phyloP scores from a whole-genome alignment of 2,113 vertebrate genomes.

The Piprites chloris region DNA sequence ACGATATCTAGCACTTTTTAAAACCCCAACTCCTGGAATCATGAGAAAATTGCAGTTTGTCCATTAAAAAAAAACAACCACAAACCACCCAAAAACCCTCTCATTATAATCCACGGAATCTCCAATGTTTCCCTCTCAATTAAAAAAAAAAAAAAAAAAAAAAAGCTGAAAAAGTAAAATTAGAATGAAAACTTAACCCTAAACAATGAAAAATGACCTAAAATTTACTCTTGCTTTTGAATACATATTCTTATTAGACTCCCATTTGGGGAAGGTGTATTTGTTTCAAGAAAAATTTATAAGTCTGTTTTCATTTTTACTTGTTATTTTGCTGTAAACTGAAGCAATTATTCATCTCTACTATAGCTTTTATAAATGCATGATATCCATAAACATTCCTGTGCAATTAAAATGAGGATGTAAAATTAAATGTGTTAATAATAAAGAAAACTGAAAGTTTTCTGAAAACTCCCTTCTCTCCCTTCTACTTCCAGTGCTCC shows the following conservation, averaged over 20 bases:
- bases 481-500: neutral
- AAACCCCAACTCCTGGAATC: neutral
- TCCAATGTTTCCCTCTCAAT: fast-evolving
- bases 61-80: neutral
- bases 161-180: neutral
- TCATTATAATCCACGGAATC: neutral
- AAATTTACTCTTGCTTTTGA: neutral
- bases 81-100: neutral
- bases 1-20: neutral
- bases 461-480: neutral
- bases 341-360: neutral
- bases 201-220: neutral
- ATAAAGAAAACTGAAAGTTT: no score
- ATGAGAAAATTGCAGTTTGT: neutral
- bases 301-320: neutral
- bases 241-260: neutral
- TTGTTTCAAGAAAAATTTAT: neutral
- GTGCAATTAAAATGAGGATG: neutral
- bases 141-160: neutral
- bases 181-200: neutral
- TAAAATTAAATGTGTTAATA: neutral
- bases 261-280: neutral
- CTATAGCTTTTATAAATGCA: neutral
- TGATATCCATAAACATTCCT: neutral
- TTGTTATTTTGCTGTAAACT: neutral